phyloP scores from a whole-genome alignment of 2,888 invertebrate species.

The Andrena flavipes region DNA sequence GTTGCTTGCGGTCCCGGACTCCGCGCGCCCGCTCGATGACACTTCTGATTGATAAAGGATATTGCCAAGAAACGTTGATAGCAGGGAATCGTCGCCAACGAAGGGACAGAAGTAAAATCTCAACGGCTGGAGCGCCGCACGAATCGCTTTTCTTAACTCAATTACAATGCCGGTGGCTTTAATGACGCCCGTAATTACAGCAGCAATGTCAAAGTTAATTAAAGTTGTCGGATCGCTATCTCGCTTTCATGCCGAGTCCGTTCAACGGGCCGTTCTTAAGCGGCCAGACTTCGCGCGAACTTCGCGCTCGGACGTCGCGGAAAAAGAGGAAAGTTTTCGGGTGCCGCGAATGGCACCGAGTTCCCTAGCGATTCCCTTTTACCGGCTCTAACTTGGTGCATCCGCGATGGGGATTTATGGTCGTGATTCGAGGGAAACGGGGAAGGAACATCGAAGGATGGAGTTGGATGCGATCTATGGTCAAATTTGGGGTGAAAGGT shows the following conservation, averaged over 20 bases:
- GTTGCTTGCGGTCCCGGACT: no score
- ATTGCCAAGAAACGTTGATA: not conserved
- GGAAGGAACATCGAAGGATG: not conserved
- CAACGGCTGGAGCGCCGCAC: conserved; percentile 30
- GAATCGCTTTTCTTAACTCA: conserved; percentile 76
- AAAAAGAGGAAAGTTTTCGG: conserved; percentile 37
- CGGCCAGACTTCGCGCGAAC: conserved; percentile 50
- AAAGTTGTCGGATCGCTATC: conserved; percentile 75
- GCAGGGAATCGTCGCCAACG: not conserved
- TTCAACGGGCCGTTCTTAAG: conserved; percentile 53
- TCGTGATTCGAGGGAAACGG: not conserved
- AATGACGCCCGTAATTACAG: conserved; percentile 72
- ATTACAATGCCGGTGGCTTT: conserved; percentile 72
- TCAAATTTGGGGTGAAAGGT: no score
- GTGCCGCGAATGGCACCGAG: conserved; percentile 23
- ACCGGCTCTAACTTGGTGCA: not conserved
- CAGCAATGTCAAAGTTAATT: conserved; percentile 76
- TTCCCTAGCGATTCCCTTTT: conserved; percentile 34
- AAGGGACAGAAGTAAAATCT: conserved; percentile 21
- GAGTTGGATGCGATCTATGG: not conserved
- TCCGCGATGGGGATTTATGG: not conserved
- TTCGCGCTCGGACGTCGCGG: conserved; percentile 19
- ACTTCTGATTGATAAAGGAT: no score
- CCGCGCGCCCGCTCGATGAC: no score
- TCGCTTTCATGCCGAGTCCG: conserved; percentile 70